Base-by-base conservation (phyloP, 2,888 invertebrate species). In the Carcina quercana region DNA sequence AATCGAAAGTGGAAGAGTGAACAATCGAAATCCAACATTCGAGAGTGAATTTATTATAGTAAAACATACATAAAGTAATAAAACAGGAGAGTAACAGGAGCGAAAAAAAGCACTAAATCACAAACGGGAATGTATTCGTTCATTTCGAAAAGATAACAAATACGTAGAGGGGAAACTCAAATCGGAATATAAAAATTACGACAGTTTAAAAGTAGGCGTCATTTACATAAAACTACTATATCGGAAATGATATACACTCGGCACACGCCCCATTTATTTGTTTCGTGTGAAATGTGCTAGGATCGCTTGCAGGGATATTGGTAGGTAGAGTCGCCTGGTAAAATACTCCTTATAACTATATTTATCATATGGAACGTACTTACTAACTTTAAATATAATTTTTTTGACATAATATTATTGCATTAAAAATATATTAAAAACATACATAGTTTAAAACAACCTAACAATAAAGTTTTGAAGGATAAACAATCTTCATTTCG, bases 111-210 rank as follows among this genome's bases (percentile, higher is more conserved):
- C 53, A 39, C 52, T 82, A 80, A 79, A 80, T 80, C 80, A 80
- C 50, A 64, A 53, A 48, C 46, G 56, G 47, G 72, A 75, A 76
- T 70, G 71, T 62, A 80, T 75, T 75, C 75, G 71, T 78, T 79
- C 67, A 67, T 70, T 71, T 67, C 58, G 48, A 52, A 36, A 52
- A 72, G 80, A 80, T 82, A 82, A 80, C 78, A 74, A 73, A 78
- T 71, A 71, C 62, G 54, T 40, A 37, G 58, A 67, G 75, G 80
- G 82, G 76, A 69, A 66, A 69, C 63, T 66, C 50, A 59, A 63
- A 79, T 73, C 80, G 83, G 82, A 80, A 82, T 69, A 61, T 75
- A 79, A 80, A 82, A 82, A 82, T 83, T 83, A 83, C 73, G 75
- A 62, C 76, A 79, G 80, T 83, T 83, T 83, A 83, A 82, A 83